Percentiles rank a stretch among this genome's conserved stretches.
Evolutionary conservation across 2,888 invertebrate species (phyloP).

Genomic region (Pomacea canaliculata): DNA sequence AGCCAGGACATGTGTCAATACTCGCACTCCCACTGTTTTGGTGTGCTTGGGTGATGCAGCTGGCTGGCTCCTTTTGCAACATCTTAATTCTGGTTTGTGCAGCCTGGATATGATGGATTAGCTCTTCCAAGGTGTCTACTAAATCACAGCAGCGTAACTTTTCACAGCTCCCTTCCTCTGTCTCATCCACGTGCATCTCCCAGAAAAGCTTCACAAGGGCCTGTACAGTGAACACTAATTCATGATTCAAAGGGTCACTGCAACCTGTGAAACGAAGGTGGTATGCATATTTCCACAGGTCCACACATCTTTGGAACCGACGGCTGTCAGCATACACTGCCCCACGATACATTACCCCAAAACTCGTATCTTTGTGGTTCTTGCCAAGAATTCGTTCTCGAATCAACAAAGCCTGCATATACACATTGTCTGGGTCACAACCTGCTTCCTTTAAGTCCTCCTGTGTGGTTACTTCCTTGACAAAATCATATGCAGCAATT

Average conservation of each 20-base stretch:
- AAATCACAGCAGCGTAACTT: conserved; percentile 79
- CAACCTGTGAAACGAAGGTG: conserved; percentile 52
- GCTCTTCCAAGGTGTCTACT: conserved; percentile 78
- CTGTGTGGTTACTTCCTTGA: conserved; percentile 46
- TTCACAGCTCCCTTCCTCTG: conserved; percentile 59
- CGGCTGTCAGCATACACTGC: conserved; percentile 74
- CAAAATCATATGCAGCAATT: conserved; percentile 42
- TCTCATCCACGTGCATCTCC: conserved; percentile 69
- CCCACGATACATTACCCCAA: conserved; percentile 74
- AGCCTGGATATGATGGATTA: conserved; percentile 72
- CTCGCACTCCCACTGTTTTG: not conserved
- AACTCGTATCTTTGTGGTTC: conserved; percentile 88
- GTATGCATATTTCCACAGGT: conserved; percentile 87
- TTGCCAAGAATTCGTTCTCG: conserved; percentile 88
- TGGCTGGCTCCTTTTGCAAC: not conserved
- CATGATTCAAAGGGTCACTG: not conserved
- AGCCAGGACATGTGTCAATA: not conserved
- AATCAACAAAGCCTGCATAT: conserved; percentile 86
- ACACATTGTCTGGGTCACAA: conserved; percentile 49
- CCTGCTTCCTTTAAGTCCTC: conserved; percentile 45
- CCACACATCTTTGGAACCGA: conserved; percentile 84
- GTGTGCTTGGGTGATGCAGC: not conserved
- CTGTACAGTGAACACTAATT: conserved; percentile 74
- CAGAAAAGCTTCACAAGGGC: conserved; percentile 87
- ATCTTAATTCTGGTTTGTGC: not conserved